Base-by-base conservation (phyloP, 2,113 vertebrate species). In the Carassius carassius region DNA sequence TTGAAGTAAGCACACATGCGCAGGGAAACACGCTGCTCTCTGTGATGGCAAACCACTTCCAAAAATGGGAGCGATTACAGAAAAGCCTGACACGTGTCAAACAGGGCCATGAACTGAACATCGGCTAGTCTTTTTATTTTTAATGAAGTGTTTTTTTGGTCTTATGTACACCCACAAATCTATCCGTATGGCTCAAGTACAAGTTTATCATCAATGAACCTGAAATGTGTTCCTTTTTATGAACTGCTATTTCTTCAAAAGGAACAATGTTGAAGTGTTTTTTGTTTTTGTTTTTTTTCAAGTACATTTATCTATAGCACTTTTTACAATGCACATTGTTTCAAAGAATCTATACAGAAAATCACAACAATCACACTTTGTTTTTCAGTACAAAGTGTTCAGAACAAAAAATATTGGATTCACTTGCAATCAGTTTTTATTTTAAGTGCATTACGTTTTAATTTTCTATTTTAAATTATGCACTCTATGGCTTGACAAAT, bases 1-100 rank as follows among this genome's bases (percentile, higher is more conserved):
- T 84, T 74, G 35, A 37, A 77, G 47, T 73, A 77, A 82, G 70
- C 82, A 87, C 73, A 86, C 73, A 78, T 74, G 83, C 78, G 9
- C 16, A 67, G 65, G 75, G 74, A 88, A 67, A 84, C 85, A 74
- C 60, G 23, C 65, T 77, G 65, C 78, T 69, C 73, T 25, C n/a
- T 51, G 7, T 70, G 35, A 74, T 87, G 87, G 85, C 56, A 85
- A 54, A 62, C 72, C 54, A 44, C 37, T 87, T 82, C 74, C 85
- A 67, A 32, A 35, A 49, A 69, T 72, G 67, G 21, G 51, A 73
- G 13, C 32, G 29, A 74, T 62, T 62, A 79, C 73, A 86, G 83
- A 87, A 65, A 58, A 72, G 11, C 35, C 35, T 5, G 32, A 86
- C 75, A 37, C 25, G 60, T 76, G 78, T 85, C 72, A 70, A 58